Evolutionary conservation across 2,113 vertebrate genomes (phyloP), one percentile per base, ranked within the genome.

Genomic region (Microcebus lehilahytsara): DNA sequence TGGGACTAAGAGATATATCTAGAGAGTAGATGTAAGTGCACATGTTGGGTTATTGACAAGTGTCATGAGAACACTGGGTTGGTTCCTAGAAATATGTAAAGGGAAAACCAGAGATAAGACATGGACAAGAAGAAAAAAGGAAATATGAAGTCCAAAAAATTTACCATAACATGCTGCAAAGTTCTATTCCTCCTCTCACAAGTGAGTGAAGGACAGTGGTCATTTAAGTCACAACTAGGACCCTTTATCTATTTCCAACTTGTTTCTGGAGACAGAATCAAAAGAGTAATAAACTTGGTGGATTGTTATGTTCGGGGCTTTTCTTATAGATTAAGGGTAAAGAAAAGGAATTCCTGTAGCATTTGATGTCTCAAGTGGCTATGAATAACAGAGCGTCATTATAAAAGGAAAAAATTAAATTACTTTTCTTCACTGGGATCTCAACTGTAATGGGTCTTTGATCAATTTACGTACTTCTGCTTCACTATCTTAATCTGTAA

Each of bases 401-500:
- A 49, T 75, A 64, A 92, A 89, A 96, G 22, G 25, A 71, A 87
- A 34, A 94, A 53, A 95, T 49, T 75, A 27, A 90, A 93, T 80
- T 94, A 30, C 25, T 62, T 16, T 2, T 77, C 4, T 27, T 90
- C 60, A 17, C 6, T 66, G 5, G 3, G 10, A 69, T 62, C 40
- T 62, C 30, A 53, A n/a, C 49, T 81, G 0, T 72, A 91, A 40
- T 40, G 72, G 32, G 30, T 60, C 51, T 80, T 91, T 67, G 25
- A 84, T 91, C 51, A 64, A 25, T 85, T 85, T 89, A 69, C 22
- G 94, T 60, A 78, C 9, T 9, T 86, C 40, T 90, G 46, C 23
- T 58, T 92, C 10, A 23, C 10, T n/a, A 30, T 42, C 46, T 93
- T 91, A 34, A n/a, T 91, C 10, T 95, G 20, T 53, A 85, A 96